Base-by-base conservation (phyloP, 2,888 invertebrate genomes). In the Actias luna region DNA sequence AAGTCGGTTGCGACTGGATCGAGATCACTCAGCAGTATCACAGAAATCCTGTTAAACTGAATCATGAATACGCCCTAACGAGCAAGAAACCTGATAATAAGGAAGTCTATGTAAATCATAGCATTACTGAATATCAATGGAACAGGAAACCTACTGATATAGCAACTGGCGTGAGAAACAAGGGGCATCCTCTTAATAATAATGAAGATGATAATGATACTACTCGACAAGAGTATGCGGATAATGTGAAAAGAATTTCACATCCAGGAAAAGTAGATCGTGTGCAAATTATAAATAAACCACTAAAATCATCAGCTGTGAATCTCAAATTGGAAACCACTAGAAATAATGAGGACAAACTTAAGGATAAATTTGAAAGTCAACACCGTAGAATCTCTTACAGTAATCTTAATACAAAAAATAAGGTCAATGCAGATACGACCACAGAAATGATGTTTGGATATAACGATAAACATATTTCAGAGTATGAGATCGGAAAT, bases 11-110 rank as follows among this genome's bases (percentile, higher is more conserved):
- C 42, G 92, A 92, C 61, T 92, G 92, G 92, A 89, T 92, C 35
- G 87, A 92, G 69, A 92, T 92, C 66, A 80, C 91, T 0, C 92
- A 92, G 66, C 84, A 85, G 52, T 79, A 85, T 65, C 86, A 87
- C 68, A 77, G 76, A 42, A 85, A 84, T 65, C 80, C 85, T 2
- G 25, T 72, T 16, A 58, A 14, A 39, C 36, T 16, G 12, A 14
- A 16, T 29, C 10, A 52, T 16, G 27, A 16, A 3, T 29, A 42
- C 18, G 7, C 36, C 7, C 22, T 31, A 10, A 52, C 59, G 27
- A 59, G 36, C 10, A 42, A 68, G n/a, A 66, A 66, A 0, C 68
- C 73, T 4, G 14, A 2, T 5, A 29, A 29, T 3, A 29, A 52
- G 2, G 75, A 70, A 66, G 63, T 74, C n/a, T 83, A 82, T 63